Evolutionary conservation across 2,888 invertebrate species (phyloP), one percentile per base, ranked within the genome.

Genomic region (Empis livida): DNA sequence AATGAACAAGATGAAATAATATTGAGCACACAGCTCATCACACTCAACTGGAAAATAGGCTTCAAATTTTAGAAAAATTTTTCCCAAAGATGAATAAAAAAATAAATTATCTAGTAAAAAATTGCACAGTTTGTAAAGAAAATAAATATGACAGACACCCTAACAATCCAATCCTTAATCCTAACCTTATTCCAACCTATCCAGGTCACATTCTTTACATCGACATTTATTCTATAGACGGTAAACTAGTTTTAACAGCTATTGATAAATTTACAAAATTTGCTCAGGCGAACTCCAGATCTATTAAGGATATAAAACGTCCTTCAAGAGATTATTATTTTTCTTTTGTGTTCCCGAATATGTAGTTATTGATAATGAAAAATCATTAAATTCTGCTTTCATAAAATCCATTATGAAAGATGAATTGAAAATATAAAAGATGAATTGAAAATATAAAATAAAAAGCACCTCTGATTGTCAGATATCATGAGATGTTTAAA

Each of bases 341-440:
- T 43, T 17, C n/a, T 55, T 51, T 16, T 48, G 52, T 5, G 48
- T 49, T n/a, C 54, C 55, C 5, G 44, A 53, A 27, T 14, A 17
- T 32, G 35, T 57, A 1, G 52, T 56, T 8, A 53, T 51, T 15
- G 55, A 56, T 20, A 54, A 53, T 8, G 56, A 57, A 45, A 48
- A 38, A 16, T 51, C 55, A 0, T 16, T 57, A 5, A 54, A 53
- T 16, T 53, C 51, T 1, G 41, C 49, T 1, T 45, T 50, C 6
- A 55, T 52, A 0, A 45, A 41, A 30, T 51, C 51, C 2, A 42
- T 56, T 47, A 38, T 56, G 30, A 42, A 52, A 40, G 47, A 53
- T 3, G 48, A 51, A 20, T 42, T 56, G n/a, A n/a, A 3, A 45
- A 45, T 16, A 52, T 56, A 35, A 50, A 39, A 48, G 44, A 4